phyloP scores from a whole-genome alignment of 2,113 vertebrate species.

The Myanophis thanlyinensis region DNA sequence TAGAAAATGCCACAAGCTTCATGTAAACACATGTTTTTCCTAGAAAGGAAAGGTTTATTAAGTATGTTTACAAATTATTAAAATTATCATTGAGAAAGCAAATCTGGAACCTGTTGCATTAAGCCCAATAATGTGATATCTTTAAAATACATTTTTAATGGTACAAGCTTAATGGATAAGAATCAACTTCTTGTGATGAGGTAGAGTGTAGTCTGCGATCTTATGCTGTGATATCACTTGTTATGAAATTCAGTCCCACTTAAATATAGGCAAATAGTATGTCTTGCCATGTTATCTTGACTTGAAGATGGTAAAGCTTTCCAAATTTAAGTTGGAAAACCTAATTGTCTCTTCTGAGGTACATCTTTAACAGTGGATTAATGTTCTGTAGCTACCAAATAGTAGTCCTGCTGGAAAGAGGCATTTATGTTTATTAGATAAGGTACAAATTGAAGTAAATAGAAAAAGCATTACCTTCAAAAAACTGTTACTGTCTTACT shows the following conservation, averaged over 20 bases:
- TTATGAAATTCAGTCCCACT: neutral
- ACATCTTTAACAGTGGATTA: neutral
- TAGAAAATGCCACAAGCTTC: neutral
- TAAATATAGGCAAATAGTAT: neutral
- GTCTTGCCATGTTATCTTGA: neutral
- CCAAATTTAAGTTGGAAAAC: neutral
- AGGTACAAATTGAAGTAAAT: neutral
- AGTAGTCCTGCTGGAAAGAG: neutral
- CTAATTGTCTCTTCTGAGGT: neutral
- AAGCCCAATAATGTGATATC: neutral
- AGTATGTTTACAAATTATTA: neutral
- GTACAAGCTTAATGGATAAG: neutral
- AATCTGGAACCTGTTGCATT: fast-evolving
- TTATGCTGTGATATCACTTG: neutral
- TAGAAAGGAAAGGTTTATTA: neutral
- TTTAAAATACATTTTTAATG: neutral
- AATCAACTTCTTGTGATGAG: neutral
- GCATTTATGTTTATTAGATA: neutral
- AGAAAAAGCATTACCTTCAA: neutral
- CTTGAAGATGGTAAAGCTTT: neutral
- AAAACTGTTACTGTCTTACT: neutral
- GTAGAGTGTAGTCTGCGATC: neutral
- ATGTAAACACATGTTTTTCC: neutral
- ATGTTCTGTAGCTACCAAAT: neutral
- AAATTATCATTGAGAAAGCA: fast-evolving